Base-by-base conservation (phyloP, 2,888 invertebrate species). In the Ophonus ardosiacus region DNA sequence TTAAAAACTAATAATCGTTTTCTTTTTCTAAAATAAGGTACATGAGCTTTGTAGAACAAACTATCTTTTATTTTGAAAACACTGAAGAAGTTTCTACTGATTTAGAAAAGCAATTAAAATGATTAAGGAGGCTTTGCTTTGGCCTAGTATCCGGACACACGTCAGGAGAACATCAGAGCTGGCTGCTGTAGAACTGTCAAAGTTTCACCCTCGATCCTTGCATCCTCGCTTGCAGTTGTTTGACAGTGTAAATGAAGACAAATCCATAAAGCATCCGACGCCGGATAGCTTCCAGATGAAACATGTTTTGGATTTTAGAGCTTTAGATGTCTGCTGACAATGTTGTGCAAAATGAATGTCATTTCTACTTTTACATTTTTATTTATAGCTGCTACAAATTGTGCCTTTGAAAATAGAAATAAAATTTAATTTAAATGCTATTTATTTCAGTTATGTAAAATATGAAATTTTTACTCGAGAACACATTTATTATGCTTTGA, bases 231-330 rank as follows among this genome's bases (percentile, higher is more conserved):
- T 81, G 81, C 65, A 65, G 18, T 81, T 81, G 63, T 81, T 81
- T 81, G 81, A 81, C 81, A 81, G 43, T 40, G 40, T 81, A 81
- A 81, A 81, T 81, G 81, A 81, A 81, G 81, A 81, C 65, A 81
- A 81, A 81, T 81, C 81, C 81, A 81, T 79, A 38, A 38, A 79
- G 61, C 59, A 15, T 56, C 7, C 79, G 79, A 2, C 24, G 24
- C 56, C 63, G 43, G 61, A 40, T 43, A 63, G 43, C 81, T 81
- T 63, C 40, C 18, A 63, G 38, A 68, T 81, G 56, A 71, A 81
- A 81, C 81, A 81, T 81, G 81, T 71, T 81, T 81, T 71, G 81
- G 68, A 57, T 81, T 81, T 81, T 81, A 81, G 68, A 68, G 68
- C 81, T 81, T 81, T 65, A 65, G 81, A 31, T 65, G 79, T 63